Evolutionary conservation across 1,140 invertebrate genomes (phyloP).

Genomic region (Planococcus citri): DNA sequence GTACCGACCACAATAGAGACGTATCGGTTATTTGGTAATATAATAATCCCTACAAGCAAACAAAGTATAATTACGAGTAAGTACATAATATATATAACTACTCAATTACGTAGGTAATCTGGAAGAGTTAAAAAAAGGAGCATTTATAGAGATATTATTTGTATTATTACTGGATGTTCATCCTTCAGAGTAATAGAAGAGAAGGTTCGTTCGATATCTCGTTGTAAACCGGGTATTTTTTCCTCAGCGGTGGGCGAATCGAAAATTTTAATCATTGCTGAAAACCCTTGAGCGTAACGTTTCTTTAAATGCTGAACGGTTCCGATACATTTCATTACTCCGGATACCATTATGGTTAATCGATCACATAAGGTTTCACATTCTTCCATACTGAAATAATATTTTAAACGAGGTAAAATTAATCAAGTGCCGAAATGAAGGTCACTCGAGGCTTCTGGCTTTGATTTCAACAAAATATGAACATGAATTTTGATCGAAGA

Average conservation of each 20-base stretch:
- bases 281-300: constrained; percentile 37
- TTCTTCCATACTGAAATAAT: constrained; percentile 28
- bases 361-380: constrained; percentile 77
- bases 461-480: background rate
- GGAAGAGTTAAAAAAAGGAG: background rate
- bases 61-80: background rate
- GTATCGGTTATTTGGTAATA: constrained; percentile 40
- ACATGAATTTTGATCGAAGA: too few species aligned
- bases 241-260: background rate
- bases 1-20: constrained; percentile 35
- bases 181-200: constrained; percentile 25
- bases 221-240: background rate
- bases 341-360: constrained; percentile 78
- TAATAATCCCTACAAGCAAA: constrained; percentile 38
- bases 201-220: constrained; percentile 19
- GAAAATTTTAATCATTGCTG: constrained; percentile 34
- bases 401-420: too few species aligned
- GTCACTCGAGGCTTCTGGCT: too few species aligned
- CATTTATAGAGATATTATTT: background rate
- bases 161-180: constrained; percentile 26
- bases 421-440: too few species aligned
- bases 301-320: constrained; percentile 37
- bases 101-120: background rate
- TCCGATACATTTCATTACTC: constrained; percentile 41
- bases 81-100: background rate